A percentile compares a stretch with the other conserved stretches of the same genome.
These are phyloP conservation scores for Leptarthrus brevirostris DNA, from an alignment of 2,888 invertebrate genomes.

Conservation along the genomic window DNA sequence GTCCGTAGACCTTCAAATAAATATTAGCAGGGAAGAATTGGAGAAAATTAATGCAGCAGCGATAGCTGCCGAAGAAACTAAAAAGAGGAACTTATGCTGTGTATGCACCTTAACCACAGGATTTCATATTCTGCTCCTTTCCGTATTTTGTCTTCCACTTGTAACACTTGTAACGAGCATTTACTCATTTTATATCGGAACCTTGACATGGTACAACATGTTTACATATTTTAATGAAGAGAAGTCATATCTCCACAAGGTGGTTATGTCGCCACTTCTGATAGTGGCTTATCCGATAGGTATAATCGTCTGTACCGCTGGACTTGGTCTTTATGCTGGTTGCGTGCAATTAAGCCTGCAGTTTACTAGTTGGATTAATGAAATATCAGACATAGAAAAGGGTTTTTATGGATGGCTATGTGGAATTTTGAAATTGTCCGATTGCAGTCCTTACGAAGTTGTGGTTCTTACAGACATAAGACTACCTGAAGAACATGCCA, in stretches of 20 bases:
- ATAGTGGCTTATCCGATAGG: constrained; percentile 78
- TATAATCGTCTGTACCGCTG: constrained; percentile 74
- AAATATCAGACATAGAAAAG: constrained; percentile 80
- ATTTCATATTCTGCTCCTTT: constrained; percentile 74
- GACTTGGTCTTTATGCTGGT: constrained; percentile 76
- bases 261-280: constrained; percentile 75
- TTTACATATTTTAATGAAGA: constrained; percentile 78
- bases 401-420: constrained; percentile 85
- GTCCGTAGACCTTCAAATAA: constrained; percentile 77
- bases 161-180: constrained; percentile 73
- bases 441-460: constrained; percentile 82
- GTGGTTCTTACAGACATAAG: constrained; percentile 73
- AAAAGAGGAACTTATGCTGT: constrained; percentile 70
- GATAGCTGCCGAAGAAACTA: constrained; percentile 70
- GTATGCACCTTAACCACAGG: constrained; percentile 72
- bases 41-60: constrained; percentile 74
- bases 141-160: constrained; percentile 75
- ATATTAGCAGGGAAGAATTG: constrained; percentile 78
- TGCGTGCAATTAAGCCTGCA: constrained; percentile 77
- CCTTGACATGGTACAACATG: constrained; percentile 81
- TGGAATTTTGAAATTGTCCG: constrained; percentile 73
- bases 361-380: constrained; percentile 76
- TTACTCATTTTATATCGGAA: constrained; percentile 80
- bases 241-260: constrained; percentile 72
- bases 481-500: constrained; percentile 58